These are phyloP conservation scores for Muscina levida DNA, from an alignment of 2,888 invertebrate species.

Conservation along the genomic window DNA sequence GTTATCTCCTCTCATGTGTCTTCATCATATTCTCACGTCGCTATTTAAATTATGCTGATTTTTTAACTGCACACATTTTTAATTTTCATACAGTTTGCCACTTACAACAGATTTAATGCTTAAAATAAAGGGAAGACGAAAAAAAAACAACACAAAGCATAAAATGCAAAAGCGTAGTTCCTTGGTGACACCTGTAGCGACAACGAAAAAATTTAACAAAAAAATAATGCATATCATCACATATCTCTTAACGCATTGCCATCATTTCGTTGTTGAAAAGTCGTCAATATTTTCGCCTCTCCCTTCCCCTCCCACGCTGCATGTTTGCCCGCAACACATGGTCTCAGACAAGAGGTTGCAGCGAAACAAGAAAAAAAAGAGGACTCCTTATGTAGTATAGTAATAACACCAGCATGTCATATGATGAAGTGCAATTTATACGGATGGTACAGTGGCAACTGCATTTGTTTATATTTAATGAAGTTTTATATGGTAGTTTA, in stretches of 20 bases:
- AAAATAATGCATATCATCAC: constrained; percentile 40
- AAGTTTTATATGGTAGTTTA: constrained; percentile 36
- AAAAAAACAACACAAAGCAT: too few relatives aligned
- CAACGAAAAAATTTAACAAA: neutral
- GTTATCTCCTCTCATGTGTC: too few relatives aligned
- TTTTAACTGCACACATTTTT: too few relatives aligned
- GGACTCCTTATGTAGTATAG: neutral
- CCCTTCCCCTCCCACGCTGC: too few relatives aligned
- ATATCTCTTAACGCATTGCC: constrained; percentile 46
- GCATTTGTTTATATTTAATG: constrained; percentile 17
- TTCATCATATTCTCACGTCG: too few relatives aligned
- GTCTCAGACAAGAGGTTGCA: constrained; percentile 26
- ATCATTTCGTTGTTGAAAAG: constrained; percentile 40
- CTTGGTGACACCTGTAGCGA: constrained; percentile 3
- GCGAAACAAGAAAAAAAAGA: neutral
- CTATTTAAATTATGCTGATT: too few relatives aligned
- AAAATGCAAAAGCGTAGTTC: neutral
- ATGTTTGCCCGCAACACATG: neutral
- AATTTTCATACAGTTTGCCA: too few relatives aligned
- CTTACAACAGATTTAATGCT: too few relatives aligned
- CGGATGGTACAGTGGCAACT: neutral
- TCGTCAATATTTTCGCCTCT: constrained; percentile 13
- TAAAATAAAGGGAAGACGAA: too few relatives aligned
- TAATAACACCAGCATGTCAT: too few relatives aligned
- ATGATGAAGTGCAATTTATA: too few relatives aligned